Evolutionary conservation across 2,888 invertebrate genomes (phyloP), one percentile per base, ranked within the genome.

Genomic region (Lamellibrachia satsuma): DNA sequence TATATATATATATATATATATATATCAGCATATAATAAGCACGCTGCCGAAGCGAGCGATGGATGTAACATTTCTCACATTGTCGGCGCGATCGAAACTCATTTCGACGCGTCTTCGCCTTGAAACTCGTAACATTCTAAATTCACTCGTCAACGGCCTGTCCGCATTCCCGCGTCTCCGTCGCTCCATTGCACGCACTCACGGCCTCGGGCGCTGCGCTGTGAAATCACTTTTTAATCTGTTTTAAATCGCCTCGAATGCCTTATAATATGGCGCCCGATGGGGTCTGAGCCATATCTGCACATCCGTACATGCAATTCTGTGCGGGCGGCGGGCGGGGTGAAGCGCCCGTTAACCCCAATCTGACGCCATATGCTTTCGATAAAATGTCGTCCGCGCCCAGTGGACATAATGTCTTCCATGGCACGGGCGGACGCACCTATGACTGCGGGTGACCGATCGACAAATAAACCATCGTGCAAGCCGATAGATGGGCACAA

Each of bases 181-280:
- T 6, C 22, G 75, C 15, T 75, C 75, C 75, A 75, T 75, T 75
- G n/a, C 75, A 15, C 75, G 22, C 75, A 15, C 75, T 4, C 75
- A 3, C 15, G 22, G 75, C 75, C 75, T 6, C 75, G 75, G 75
- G 75, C 75, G 22, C n/a, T 11, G 15, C 75, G 75, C 75, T 75
- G 75, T 75, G 75, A 75, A 75, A 75, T 75, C 75, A 75, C 75
- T 75, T 75, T 75, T 75, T 75, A 75, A 75, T 75, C 75, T 75
- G n/a, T 75, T 75, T 75, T 75, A 75, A 75, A 75, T 75, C 75
- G 75, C 75, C 75, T 75, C 75, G 75, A 75, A 75, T 75, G 75
- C 75, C 75, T 75, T 75, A 75, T 75, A 75, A 75, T 75, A 75
- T 75, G 75, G 75, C 75, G 75, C 75, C 75, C 75, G 75, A 75